Evolutionary conservation across 2,888 invertebrate genomes (phyloP).

Genomic region (Andrena camellia): DNA sequence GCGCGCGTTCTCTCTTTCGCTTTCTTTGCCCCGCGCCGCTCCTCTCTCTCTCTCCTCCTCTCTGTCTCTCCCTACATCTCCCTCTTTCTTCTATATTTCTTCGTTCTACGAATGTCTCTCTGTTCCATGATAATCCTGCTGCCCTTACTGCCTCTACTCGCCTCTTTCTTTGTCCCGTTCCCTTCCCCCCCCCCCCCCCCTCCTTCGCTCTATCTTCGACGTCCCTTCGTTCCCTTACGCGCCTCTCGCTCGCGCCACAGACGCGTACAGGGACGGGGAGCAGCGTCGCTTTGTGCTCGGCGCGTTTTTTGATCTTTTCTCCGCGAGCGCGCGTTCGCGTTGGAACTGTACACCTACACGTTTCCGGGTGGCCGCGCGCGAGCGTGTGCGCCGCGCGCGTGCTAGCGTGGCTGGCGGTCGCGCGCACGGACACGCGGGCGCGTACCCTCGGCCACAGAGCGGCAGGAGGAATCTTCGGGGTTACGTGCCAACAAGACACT

Average conservation of each 20-base stretch:
- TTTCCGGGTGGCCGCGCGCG: constrained; percentile 54
- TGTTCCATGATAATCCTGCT: constrained; percentile 59
- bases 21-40: constrained; percentile 1
- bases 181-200: too few relatives aligned
- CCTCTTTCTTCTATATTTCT: constrained; percentile 23
- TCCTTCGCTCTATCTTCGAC: constrained; percentile 28
- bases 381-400: constrained; percentile 31
- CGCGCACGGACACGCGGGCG: background rate
- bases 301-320: constrained; percentile 81
- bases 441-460: background rate
- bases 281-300: constrained; percentile 77
- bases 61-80: constrained; percentile 4
- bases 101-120: constrained; percentile 43
- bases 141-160: constrained; percentile 45
- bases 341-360: constrained; percentile 66
- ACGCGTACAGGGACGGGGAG: constrained; percentile 46
- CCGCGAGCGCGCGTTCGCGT: constrained; percentile 68
- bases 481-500: constrained; percentile 1
- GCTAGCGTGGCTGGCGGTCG: background rate
- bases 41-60: constrained; percentile 50
- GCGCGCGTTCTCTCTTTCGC: constrained; percentile 61
- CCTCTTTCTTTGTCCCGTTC: constrained; percentile 44
- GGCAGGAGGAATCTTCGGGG: background rate
- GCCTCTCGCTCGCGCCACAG: constrained; percentile 19
- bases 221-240: constrained; percentile 23